Conservation (phyloP, 2,888 invertebrate species). For the Sepioteuthis lessoniana region DNA sequence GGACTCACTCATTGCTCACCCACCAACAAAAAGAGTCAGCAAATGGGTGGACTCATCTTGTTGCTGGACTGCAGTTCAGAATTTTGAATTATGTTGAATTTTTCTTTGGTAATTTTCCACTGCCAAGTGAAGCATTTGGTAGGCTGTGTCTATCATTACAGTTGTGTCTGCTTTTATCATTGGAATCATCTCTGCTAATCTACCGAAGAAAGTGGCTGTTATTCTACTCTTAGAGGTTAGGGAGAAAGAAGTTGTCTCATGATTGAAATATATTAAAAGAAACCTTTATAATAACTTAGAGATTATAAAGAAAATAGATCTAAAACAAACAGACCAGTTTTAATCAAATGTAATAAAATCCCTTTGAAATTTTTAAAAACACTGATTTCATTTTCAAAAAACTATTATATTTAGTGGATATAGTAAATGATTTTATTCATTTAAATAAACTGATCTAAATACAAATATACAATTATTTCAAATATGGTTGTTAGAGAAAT, state of each 20-base stretch:
- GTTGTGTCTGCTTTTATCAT: not conserved
- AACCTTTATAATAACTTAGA: too few relatives aligned
- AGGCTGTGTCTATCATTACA: not conserved
- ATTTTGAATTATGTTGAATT: not conserved
- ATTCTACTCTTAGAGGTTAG: not conserved
- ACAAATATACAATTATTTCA: too few relatives aligned
- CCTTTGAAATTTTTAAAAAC: too few relatives aligned
- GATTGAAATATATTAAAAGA: too few relatives aligned
- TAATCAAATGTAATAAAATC: too few relatives aligned
- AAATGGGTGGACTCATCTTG: not conserved
- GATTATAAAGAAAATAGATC: too few relatives aligned
- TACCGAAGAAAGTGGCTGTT: not conserved
- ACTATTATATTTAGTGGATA: too few relatives aligned
- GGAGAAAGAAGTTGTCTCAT: not conserved
- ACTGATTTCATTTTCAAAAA: too few relatives aligned
- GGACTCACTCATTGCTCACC: not conserved
- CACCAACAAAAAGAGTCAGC: not conserved
- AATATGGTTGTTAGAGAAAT: too few relatives aligned
- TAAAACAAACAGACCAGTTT: too few relatives aligned
- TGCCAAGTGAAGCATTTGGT: constrained; percentile 8
- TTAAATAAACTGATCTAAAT: too few relatives aligned
- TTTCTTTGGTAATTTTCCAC: constrained; percentile 14
- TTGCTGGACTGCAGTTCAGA: not conserved
- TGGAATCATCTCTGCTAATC: not conserved
- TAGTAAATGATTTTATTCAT: too few relatives aligned